Evolutionary conservation across 2,113 vertebrate species (phyloP).

Genomic region (Phylloscopus whistleri): DNA sequence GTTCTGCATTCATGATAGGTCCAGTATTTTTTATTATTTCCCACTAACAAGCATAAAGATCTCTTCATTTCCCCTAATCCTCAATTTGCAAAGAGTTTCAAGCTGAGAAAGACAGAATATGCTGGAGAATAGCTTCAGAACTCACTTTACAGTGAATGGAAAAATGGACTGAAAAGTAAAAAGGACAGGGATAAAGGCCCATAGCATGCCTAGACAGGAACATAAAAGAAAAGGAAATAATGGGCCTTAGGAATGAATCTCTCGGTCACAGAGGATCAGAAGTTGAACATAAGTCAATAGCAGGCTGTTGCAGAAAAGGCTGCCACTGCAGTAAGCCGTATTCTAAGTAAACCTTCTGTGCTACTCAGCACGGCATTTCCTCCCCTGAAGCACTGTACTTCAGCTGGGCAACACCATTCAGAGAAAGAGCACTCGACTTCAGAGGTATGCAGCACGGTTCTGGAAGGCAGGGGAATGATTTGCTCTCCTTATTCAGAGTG

Average conservation of each 20-base stretch:
- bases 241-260: conserved; percentile 17
- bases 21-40: neutral
- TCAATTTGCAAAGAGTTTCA: conserved; percentile 8
- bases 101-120: conserved; percentile 18
- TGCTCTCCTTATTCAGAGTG: neutral
- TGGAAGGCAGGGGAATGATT: neutral
- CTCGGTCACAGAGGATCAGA: neutral
- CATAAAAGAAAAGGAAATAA: conserved; percentile 27
- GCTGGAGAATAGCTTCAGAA: conserved; percentile 20
- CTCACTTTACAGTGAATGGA: neutral
- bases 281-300: conserved; percentile 6
- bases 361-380: neutral
- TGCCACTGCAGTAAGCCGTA: neutral
- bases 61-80: conserved; percentile 8
- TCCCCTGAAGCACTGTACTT: neutral
- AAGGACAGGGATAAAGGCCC: neutral
- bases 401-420: neutral
- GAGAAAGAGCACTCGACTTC: neutral
- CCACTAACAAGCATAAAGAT: conserved; percentile 8
- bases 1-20: neutral
- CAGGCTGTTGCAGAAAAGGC: neutral
- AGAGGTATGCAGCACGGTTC: neutral
- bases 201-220: neutral
- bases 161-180: conserved; percentile 19
- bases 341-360: neutral